phyloP scores from a whole-genome alignment of 2,888 invertebrate species.

The Brachypterus glaber region DNA sequence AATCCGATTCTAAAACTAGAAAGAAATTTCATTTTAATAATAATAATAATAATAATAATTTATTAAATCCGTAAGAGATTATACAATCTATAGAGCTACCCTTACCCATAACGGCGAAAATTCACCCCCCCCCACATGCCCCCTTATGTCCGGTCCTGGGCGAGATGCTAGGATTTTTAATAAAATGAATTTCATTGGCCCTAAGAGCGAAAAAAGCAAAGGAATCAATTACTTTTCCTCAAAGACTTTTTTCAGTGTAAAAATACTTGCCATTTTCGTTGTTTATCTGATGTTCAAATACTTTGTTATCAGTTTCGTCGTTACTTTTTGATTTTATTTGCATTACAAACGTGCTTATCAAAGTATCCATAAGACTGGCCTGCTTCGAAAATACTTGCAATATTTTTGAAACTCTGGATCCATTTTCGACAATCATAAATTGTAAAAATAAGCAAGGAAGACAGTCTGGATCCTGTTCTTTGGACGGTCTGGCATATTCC shows the following conservation, averaged over 20 bases:
- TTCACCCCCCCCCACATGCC: too few species aligned
- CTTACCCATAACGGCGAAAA: not conserved
- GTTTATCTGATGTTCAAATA: conserved; percentile 29
- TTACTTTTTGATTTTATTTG: conserved; percentile 49
- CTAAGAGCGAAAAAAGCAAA: too few species aligned
- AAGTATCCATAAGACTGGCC: conserved; percentile 78
- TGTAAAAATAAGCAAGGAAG: conserved; percentile 88
- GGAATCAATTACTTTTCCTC: too few species aligned
- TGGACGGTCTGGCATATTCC: conserved; percentile 83
- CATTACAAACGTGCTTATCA: conserved; percentile 74
- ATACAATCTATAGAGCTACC: not conserved
- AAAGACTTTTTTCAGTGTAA: too few species aligned
- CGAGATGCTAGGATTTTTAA: too few species aligned
- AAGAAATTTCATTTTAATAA: too few species aligned
- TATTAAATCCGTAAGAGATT: too few species aligned
- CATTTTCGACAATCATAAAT: conserved; percentile 72
- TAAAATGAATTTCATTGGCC: too few species aligned
- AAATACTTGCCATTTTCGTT: conserved; percentile 35
- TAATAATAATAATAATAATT: too few species aligned
- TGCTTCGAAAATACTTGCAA: conserved; percentile 63
- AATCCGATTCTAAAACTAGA: conserved; percentile 11
- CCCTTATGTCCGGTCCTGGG: too few species aligned
- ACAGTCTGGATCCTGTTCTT: conserved; percentile 75
- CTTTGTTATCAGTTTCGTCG: conserved; percentile 41
- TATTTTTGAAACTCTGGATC: conserved; percentile 69